Percentiles rank a stretch among this genome's conserved stretches.
These are phyloP conservation scores for Salarias fasciatus DNA, from an alignment of 2,797 vertebrate genomes.

Conservation along the genomic window DNA sequence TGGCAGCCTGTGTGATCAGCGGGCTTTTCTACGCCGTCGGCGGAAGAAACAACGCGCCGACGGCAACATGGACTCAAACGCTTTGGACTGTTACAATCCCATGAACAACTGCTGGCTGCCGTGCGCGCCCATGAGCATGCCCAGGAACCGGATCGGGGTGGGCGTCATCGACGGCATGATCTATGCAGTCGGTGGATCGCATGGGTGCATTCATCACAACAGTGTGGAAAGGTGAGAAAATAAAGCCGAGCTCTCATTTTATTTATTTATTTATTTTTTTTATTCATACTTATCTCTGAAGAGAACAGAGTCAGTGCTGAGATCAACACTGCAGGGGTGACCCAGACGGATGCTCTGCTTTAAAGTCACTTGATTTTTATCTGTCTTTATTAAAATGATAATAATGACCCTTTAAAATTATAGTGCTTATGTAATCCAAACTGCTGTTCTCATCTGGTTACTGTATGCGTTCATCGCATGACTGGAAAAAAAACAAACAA, in stretches of 20 bases:
- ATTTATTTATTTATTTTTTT: too few relatives aligned
- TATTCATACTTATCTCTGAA: too few relatives aligned
- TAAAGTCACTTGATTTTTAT: background rate
- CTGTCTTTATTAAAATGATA: background rate
- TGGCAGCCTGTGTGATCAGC: constrained; percentile 92
- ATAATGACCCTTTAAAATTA: background rate
- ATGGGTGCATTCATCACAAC: constrained; percentile 93
- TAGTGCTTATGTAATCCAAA: background rate
- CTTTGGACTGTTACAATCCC: constrained; percentile 94
- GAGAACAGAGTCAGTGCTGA: too few relatives aligned
- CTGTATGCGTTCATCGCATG: constrained; percentile 6
- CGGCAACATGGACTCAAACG: constrained; percentile 92
- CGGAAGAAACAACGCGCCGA: constrained; percentile 94
- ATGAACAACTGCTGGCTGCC: constrained; percentile 95
- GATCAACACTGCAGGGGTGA: too few relatives aligned
- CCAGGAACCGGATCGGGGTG: constrained; percentile 92
- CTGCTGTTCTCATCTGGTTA: background rate
- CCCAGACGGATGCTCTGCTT: too few relatives aligned
- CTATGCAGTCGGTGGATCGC: constrained; percentile 94
- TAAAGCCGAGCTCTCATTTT: too few relatives aligned
- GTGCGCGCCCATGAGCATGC: constrained; percentile 92
- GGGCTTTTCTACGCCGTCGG: constrained; percentile 94
- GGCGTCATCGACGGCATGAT: constrained; percentile 94
- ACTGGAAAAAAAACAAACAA: too few relatives aligned
- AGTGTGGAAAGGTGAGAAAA: constrained; percentile 88